phyloP scores from a whole-genome alignment of 2,113 vertebrate species.

The Ploceus nigricollis region DNA sequence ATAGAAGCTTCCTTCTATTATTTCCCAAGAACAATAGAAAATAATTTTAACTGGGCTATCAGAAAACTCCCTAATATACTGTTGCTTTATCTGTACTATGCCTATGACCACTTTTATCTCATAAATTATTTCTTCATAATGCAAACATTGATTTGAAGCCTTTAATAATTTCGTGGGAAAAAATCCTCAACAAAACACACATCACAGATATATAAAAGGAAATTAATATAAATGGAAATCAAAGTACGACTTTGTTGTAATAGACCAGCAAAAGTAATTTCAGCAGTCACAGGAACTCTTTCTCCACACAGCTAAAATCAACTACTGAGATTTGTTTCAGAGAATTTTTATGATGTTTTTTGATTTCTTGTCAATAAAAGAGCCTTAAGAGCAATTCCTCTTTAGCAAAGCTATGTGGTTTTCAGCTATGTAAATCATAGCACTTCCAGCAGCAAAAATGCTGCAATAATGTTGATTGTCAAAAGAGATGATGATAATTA shows the following conservation, averaged over 20 bases:
- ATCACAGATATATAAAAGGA: neutral
- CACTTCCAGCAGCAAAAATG: neutral
- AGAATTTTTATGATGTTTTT: neutral
- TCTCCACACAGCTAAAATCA: neutral
- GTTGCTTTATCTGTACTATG: neutral
- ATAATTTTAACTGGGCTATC: neutral
- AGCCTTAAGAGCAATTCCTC: neutral
- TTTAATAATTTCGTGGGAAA: neutral
- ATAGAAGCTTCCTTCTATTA: neutral
- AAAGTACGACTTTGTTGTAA: neutral
- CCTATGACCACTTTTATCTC: neutral
- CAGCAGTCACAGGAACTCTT: neutral
- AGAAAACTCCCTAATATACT: neutral
- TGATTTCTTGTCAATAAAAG: neutral
- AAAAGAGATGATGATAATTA: neutral
- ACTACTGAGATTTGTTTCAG: neutral
- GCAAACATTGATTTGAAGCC: neutral
- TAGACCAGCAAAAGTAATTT: neutral
- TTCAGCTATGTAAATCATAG: neutral
- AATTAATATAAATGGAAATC: neutral
- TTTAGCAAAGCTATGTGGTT: neutral
- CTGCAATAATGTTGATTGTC: neutral
- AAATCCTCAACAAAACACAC: neutral
- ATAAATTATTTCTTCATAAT: neutral
- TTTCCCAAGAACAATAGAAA: neutral